A percentile compares a stretch with the other conserved stretches of the same genome.
Conservation (phyloP, 2,113 vertebrate species). For the Phocoena phocoena region DNA sequence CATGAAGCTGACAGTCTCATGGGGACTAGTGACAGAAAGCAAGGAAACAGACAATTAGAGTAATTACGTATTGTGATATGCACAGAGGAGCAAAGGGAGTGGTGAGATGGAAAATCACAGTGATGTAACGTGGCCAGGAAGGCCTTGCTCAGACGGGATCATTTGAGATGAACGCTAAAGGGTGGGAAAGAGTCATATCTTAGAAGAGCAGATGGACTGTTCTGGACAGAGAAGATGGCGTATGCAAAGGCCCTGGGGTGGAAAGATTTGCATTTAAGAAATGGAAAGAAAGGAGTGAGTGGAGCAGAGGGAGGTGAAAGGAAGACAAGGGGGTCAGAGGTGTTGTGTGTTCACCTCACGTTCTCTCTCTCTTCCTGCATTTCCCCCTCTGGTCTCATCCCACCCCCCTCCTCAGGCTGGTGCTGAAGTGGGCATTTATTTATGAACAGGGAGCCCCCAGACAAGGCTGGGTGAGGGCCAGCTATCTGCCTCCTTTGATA, state of each 20-base stretch:
- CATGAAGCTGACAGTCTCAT: not conserved
- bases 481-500: not conserved
- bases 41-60: not conserved
- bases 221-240: not conserved
- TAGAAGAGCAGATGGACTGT: not conserved
- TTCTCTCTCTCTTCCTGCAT: not conserved
- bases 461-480: not conserved
- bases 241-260: not conserved
- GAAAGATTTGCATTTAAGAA: not conserved
- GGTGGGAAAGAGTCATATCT: not conserved
- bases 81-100: not conserved
- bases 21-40: not conserved
- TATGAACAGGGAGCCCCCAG: not conserved
- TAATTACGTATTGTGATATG: not conserved
- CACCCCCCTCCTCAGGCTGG: not conserved
- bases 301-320: not conserved
- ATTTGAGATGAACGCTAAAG: not conserved
- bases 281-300: not conserved
- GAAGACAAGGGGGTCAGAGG: not conserved
- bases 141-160: not conserved
- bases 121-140: not conserved
- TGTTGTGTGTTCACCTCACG: not conserved
- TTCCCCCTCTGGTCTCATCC: not conserved
- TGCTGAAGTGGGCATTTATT: not conserved
- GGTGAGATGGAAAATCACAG: not conserved